Percentiles rank a stretch among this genome's conserved stretches.
These are phyloP conservation scores for Crioceris asparagi DNA, from an alignment of 2,888 invertebrate species.

Conservation along the genomic window DNA sequence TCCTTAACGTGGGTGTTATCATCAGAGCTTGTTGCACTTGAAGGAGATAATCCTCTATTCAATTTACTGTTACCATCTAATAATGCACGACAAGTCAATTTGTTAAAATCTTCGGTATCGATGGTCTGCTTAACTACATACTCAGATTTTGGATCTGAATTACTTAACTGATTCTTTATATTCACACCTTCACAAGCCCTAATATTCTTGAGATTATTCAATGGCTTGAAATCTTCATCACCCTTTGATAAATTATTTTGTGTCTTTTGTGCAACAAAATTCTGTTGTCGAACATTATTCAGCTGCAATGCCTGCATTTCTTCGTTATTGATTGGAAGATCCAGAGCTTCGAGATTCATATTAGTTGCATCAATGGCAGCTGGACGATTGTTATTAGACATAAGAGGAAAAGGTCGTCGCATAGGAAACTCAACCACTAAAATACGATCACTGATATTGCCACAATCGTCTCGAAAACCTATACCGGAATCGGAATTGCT, in stretches of 20 bases:
- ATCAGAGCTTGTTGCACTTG: slow-evolving; percentile 21
- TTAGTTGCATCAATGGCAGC: slow-evolving; percentile 31
- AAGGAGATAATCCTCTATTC: slow-evolving; percentile 16
- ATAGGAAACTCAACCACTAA: slow-evolving; percentile 64
- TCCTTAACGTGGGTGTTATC: slow-evolving; percentile 23
- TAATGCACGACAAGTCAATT: slow-evolving; percentile 56
- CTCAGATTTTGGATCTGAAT: slow-evolving; percentile 15
- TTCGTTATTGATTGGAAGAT: slow-evolving; percentile 24
- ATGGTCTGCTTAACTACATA: slow-evolving; percentile 21
- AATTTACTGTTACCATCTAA: slow-evolving; percentile 42
- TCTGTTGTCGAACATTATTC: slow-evolving; percentile 19
- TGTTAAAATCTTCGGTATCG: slow-evolving; percentile 24
- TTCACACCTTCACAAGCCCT: slow-evolving; percentile 28
- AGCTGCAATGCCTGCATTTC: slow-evolving; percentile 11
- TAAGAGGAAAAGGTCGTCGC: slow-evolving; percentile 25
- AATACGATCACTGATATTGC: slow-evolving; percentile 72
- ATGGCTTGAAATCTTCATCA: slow-evolving; percentile 18
- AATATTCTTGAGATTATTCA: slow-evolving; percentile 33
- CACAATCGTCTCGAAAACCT: slow-evolving; percentile 82
- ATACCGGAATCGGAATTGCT: slow-evolving; percentile 94
- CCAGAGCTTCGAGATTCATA: slow-evolving; percentile 26
- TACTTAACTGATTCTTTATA: slow-evolving; percentile 24
- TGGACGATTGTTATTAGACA: slow-evolving; percentile 27
- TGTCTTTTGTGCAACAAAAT: slow-evolving; percentile 12
- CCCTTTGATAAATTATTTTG: slow-evolving; percentile 18